Conservation (phyloP, 2,797 vertebrate genomes). For the Lepus oiostolus region DNA sequence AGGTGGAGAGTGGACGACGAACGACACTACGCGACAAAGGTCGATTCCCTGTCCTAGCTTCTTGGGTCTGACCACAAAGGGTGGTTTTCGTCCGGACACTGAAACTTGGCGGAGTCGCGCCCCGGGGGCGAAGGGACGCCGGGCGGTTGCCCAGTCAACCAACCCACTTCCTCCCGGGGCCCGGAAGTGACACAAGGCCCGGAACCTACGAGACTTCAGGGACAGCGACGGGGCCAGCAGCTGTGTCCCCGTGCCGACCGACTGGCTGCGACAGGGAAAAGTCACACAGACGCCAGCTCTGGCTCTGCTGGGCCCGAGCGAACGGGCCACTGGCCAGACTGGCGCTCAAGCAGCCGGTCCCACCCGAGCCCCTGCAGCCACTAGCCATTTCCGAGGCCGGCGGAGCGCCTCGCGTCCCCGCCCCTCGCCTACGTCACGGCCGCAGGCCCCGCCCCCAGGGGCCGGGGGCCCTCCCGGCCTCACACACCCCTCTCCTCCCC, state of each 20-base stretch:
- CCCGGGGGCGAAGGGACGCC: slow-evolving; percentile 65
- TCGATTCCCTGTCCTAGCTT: neutral
- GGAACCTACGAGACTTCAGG: neutral
- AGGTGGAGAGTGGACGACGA: neutral
- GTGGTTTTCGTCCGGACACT: neutral
- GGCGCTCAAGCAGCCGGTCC: neutral
- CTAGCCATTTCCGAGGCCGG: neutral
- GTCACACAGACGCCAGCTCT: neutral
- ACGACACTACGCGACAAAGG: neutral
- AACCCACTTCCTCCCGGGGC: slow-evolving; percentile 57
- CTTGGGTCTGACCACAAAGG: neutral
- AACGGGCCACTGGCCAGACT: neutral
- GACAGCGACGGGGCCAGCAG: neutral
- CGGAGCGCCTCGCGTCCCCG: neutral
- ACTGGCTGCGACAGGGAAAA: neutral
- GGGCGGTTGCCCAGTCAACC: slow-evolving; percentile 82
- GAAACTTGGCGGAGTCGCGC: neutral
- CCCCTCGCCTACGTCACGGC: slow-evolving; percentile 70
- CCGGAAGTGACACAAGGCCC: slow-evolving; percentile 77
- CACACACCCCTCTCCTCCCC: slow-evolving; percentile 48
- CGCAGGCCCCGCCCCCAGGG: slow-evolving; percentile 55
- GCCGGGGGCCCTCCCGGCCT: slow-evolving; percentile 27
- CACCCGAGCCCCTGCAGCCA: rapidly evolving
- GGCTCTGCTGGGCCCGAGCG: neutral
- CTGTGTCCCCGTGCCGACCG: neutral